Evolutionary conservation across 2,113 vertebrate species (phyloP).

Genomic region (Misgurnus mizolepis): DNA sequence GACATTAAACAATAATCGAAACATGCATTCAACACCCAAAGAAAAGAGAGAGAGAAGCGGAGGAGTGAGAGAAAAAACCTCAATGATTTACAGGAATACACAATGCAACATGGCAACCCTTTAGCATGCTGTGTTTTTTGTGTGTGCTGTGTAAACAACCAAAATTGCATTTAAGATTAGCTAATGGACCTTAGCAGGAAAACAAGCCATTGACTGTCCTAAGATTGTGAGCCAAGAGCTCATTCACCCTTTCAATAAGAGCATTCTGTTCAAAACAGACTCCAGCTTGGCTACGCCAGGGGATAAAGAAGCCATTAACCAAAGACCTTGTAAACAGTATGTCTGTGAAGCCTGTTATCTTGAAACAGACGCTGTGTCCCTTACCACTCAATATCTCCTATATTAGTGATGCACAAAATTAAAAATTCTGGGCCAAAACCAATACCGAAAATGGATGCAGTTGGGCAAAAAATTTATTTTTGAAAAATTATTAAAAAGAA

Average conservation of each 20-base stretch:
- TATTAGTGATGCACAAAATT: no score
- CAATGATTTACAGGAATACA: not conserved
- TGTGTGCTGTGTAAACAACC: not conserved
- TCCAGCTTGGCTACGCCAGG: not conserved
- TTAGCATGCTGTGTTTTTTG: slow-evolving; percentile 16
- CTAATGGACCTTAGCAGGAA: slow-evolving; percentile 16
- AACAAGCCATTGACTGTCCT: slow-evolving; percentile 5
- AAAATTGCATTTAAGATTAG: not conserved
- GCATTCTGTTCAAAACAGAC: slow-evolving; percentile 6
- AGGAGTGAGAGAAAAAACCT: not conserved
- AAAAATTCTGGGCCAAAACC: no score
- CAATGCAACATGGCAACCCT: not conserved
- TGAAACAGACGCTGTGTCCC: not conserved
- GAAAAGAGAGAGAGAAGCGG: slow-evolving; percentile 4
- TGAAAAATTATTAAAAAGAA: no score
- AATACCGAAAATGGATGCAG: no score
- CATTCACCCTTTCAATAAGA: not conserved
- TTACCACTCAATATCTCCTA: no score
- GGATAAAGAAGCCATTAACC: slow-evolving; percentile 24
- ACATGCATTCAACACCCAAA: slow-evolving; percentile 20
- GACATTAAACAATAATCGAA: slow-evolving; percentile 31
- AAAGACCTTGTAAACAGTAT: slow-evolving; percentile 1
- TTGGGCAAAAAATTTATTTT: no score
- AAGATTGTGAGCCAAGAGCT: not conserved
- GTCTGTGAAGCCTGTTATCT: not conserved